Evolutionary conservation across 2,888 invertebrate species (phyloP).

Genomic region (Cephonodes hylas): DNA sequence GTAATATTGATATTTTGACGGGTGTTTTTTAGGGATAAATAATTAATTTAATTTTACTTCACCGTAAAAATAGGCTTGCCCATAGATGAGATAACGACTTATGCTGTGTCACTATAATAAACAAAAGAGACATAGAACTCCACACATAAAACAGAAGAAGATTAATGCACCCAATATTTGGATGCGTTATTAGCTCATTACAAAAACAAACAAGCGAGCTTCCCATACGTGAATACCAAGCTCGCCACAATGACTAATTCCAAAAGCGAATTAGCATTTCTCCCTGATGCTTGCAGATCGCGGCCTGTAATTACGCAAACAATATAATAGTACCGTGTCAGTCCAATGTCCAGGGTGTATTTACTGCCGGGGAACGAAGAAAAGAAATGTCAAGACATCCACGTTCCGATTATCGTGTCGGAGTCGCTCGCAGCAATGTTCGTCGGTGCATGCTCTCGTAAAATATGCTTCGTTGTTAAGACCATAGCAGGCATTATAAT

Average conservation of each 20-base stretch:
- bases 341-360: conserved; percentile 47
- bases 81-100: too few relatives aligned
- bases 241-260: conserved; percentile 48
- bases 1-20: too few relatives aligned
- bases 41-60: too few relatives aligned
- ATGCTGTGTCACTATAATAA: too few relatives aligned
- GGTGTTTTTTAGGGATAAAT: too few relatives aligned
- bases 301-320: conserved; percentile 70
- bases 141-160: not conserved
- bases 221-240: not conserved
- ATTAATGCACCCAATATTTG: not conserved
- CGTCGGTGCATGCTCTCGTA: conserved; percentile 42
- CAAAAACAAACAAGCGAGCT: not conserved
- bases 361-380: conserved; percentile 53
- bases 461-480: conserved; percentile 31
- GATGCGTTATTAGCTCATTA: not conserved
- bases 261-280: conserved; percentile 63
- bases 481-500: not conserved
- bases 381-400: conserved; percentile 59
- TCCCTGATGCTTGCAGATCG: conserved; percentile 51
- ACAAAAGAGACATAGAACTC: too few relatives aligned
- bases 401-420: conserved; percentile 59
- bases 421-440: conserved; percentile 51
- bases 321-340: conserved; percentile 69
- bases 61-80: too few relatives aligned